Conservation (phyloP, 2,888 invertebrate genomes). For the Ennomos fuscantarius region DNA sequence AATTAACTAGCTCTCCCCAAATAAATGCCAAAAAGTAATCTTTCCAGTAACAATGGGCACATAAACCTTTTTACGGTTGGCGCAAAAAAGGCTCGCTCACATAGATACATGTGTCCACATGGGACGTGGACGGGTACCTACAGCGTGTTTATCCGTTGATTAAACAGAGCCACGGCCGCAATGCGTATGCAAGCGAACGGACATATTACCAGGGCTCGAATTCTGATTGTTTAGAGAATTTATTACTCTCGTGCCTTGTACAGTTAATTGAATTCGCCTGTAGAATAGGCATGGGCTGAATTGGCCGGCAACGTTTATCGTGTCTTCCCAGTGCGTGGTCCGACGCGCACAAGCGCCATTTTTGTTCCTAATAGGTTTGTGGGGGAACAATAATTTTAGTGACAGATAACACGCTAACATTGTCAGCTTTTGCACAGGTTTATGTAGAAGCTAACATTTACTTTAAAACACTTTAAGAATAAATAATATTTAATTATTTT, state of each 20-base stretch:
- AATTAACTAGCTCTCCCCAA: constrained; percentile 61
- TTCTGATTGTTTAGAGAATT: constrained; percentile 86
- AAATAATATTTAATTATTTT: too few relatives aligned
- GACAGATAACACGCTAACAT: constrained; percentile 16
- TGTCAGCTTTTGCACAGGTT: constrained; percentile 2
- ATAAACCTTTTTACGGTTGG: constrained; percentile 67
- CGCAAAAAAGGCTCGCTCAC: constrained; percentile 52
- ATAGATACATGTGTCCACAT: constrained; percentile 65
- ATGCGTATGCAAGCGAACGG: constrained; percentile 82
- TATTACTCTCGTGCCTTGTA: constrained; percentile 84
- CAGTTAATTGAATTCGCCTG: constrained; percentile 84
- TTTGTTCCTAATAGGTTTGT: constrained; percentile 58
- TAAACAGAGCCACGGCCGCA: constrained; percentile 80
- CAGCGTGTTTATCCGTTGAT: constrained; percentile 80
- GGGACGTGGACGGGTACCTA: constrained; percentile 57
- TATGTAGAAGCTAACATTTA: too few relatives aligned
- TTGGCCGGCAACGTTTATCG: constrained; percentile 74
- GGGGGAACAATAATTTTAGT: constrained; percentile 39
- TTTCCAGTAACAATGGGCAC: constrained; percentile 65
- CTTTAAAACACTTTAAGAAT: too few relatives aligned
- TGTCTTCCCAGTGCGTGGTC: constrained; percentile 71
- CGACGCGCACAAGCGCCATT: constrained; percentile 53
- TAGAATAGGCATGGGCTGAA: constrained; percentile 79
- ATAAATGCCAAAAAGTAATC: constrained; percentile 69
- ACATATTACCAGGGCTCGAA: constrained; percentile 84